phyloP scores from a whole-genome alignment of 2,113 vertebrate species.

The Pagrus major region DNA sequence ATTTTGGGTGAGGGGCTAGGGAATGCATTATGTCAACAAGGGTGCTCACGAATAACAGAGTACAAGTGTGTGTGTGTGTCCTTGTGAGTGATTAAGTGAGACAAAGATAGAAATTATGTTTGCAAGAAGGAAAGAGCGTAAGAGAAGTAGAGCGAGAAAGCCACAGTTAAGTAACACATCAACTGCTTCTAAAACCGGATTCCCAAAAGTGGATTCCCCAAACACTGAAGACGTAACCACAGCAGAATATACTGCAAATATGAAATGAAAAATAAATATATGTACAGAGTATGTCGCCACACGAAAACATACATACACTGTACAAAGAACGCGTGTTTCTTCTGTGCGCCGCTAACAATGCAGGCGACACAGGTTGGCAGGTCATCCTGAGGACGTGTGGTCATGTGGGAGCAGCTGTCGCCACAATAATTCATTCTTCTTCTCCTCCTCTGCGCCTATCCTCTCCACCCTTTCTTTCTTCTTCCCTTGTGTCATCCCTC shows the following conservation, averaged over 20 bases:
- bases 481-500: conserved; percentile 2
- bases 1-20: too few relatives aligned
- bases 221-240: background rate
- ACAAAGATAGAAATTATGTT: background rate
- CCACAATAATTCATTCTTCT: conserved; percentile 11
- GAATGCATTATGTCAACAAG: too few relatives aligned
- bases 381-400: background rate
- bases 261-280: background rate
- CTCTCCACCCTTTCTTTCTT: conserved; percentile 1
- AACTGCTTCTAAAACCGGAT: background rate
- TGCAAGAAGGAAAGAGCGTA: background rate
- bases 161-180: background rate
- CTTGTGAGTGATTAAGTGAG: background rate
- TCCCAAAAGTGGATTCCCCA: background rate
- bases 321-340: background rate
- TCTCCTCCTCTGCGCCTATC: background rate
- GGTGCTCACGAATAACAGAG: too few relatives aligned
- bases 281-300: background rate
- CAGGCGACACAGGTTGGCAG: background rate
- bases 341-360: background rate
- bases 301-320: background rate
- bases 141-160: conserved; percentile 1
- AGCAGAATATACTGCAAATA: background rate
- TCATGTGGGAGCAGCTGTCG: conserved; percentile 37
- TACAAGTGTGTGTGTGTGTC: background rate